Conservation (phyloP, 37 sponge, comb jelly and placozoan species). For the Tethya wilhelma region DNA sequence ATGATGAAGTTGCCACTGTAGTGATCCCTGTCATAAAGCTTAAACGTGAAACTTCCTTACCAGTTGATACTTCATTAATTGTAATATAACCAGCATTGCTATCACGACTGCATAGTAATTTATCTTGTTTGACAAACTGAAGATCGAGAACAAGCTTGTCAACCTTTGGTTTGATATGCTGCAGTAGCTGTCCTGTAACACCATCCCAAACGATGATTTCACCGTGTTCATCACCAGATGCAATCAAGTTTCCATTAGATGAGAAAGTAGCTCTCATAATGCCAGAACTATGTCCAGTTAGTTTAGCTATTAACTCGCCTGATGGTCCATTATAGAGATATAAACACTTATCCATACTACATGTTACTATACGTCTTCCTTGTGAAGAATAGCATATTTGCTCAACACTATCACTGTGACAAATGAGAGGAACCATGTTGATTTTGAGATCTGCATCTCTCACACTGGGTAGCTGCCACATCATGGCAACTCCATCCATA, state of each 20-base stretch:
- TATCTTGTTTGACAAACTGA: not conserved
- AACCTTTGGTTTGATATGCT: not conserved
- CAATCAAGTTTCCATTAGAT: constrained; percentile 11
- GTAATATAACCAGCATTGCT: not conserved
- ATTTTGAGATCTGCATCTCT: not conserved
- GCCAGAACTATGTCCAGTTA: constrained; percentile 10
- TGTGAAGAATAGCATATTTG: constrained; percentile 1
- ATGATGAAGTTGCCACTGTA: no score
- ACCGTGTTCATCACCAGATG: constrained; percentile 29
- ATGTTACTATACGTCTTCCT: constrained; percentile 2
- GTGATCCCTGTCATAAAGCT: no score
- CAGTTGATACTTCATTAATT: not conserved
- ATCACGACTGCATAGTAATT: constrained; percentile 2
- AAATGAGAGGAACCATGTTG: not conserved
- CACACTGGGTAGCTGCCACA: constrained; percentile 10
- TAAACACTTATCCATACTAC: not conserved
- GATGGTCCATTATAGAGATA: constrained; percentile 18
- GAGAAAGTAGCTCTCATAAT: constrained; percentile 16
- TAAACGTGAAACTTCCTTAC: no score
- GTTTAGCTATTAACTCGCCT: constrained; percentile 17
- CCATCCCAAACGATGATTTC: constrained; percentile 45
- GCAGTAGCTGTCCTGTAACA: constrained; percentile 17
- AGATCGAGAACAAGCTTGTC: constrained; percentile 1
- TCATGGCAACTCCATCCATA: constrained; percentile 25
- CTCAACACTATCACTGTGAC: no score